These are phyloP conservation scores for Oncopeltus fasciatus DNA, from an alignment of 1,140 invertebrate species.

Conservation along the genomic window DNA sequence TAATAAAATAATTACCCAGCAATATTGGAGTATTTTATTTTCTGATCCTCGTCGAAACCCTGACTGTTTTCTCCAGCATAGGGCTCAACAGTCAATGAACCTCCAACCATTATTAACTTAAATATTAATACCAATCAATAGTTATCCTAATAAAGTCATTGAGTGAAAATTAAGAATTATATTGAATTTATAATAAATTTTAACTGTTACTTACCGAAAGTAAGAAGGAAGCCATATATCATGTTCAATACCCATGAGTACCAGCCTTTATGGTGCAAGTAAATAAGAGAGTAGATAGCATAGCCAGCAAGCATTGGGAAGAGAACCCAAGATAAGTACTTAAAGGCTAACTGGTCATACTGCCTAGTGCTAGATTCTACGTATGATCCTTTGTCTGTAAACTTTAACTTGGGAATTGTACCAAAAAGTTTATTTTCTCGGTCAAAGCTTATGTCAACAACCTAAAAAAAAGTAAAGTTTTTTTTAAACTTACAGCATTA, in stretches of 20 bases:
- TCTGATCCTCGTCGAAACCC: no score
- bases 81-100: no score
- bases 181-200: no score
- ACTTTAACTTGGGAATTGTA: slow-evolving; percentile 62
- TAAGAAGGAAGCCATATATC: slow-evolving; percentile 95
- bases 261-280: slow-evolving; percentile 97
- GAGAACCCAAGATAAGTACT: slow-evolving; percentile 87
- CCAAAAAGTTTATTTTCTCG: slow-evolving; percentile 56
- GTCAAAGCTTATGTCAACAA: slow-evolving; percentile 70
- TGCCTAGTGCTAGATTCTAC: slow-evolving; percentile 85
- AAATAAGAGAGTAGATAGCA: slow-evolving; percentile 90
- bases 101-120: no score
- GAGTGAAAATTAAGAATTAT: no score
- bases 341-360: slow-evolving; percentile 92
- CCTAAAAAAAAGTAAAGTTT: slow-evolving; percentile 28
- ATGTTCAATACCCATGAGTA: slow-evolving; percentile 87
- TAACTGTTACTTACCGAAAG: slow-evolving; percentile 67
- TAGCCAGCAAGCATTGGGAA: slow-evolving; percentile 88
- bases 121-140: no score
- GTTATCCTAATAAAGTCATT: no score
- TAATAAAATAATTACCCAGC: no score
- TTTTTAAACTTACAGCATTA: neutral
- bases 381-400: slow-evolving; percentile 93
- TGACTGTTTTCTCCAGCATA: no score
- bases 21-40: no score